Conservation (phyloP, 2,888 invertebrate species). For the Argyresthia albistria region DNA sequence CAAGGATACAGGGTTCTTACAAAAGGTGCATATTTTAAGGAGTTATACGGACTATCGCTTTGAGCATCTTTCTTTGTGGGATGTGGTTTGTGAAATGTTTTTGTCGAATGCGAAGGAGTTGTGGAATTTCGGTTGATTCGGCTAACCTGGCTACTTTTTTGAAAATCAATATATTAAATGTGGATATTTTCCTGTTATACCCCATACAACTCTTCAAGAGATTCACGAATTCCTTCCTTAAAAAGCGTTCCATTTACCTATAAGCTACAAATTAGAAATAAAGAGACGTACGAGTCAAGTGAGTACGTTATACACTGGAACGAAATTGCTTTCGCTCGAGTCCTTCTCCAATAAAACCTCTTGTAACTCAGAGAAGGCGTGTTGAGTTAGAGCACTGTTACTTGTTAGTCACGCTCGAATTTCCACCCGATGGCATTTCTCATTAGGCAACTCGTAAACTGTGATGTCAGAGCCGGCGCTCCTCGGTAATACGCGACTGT, state of each 20-base stretch:
- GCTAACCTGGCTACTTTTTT: too few relatives aligned
- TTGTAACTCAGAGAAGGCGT: conserved; percentile 12
- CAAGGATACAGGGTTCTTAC: too few relatives aligned
- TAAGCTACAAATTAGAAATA: conserved; percentile 1
- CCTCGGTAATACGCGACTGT: conserved; percentile 43
- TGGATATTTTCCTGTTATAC: too few relatives aligned
- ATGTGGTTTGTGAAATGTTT: too few relatives aligned
- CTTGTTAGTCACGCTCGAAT: conserved; percentile 46
- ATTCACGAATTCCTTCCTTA: background rate
- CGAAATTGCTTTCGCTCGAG: conserved; percentile 22
- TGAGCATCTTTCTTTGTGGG: too few relatives aligned
- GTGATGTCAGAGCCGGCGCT: conserved; percentile 38
- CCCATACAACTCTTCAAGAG: too few relatives aligned
- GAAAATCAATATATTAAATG: too few relatives aligned
- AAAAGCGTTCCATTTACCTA: background rate
- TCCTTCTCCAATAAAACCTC: conserved; percentile 20
- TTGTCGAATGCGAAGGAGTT: too few relatives aligned
- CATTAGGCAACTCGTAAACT: conserved; percentile 60
- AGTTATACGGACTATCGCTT: too few relatives aligned
- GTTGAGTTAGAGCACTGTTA: conserved; percentile 26
- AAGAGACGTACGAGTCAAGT: conserved; percentile 12
- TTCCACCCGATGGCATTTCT: conserved; percentile 42
- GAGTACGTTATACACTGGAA: conserved; percentile 10
- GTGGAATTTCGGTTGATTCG: too few relatives aligned
- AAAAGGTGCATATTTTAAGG: too few relatives aligned